Base-by-base conservation (phyloP, 92 coral and sea anemone species). In the Plumapathes pennacea region DNA sequence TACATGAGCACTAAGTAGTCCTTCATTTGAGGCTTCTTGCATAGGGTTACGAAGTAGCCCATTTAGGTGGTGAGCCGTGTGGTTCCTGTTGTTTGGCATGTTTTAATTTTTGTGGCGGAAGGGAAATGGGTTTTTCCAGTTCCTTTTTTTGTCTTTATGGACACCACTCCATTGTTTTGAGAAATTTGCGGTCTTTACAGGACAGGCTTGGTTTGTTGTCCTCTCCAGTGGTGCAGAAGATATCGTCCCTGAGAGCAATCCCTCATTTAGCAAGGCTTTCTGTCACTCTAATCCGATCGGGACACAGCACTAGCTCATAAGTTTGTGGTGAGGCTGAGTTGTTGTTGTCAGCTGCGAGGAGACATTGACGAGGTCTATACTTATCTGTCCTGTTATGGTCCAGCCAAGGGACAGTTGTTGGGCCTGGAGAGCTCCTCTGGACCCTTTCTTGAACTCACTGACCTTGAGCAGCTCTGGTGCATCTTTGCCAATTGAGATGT, bases 151-250 rank as follows among this genome's bases (percentile, higher is more conserved):
- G 18, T 41, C 21, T 2, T 6, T 41, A 24, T 41, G 47, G 47
- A 24, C 47, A 11, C 21, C 20, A 24, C 17, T 41, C 47, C 47
- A 41, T 41, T 0, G 0, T 3, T 1, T 12, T 10, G 1, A 41
- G 4, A 2, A 41, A 41, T 10, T 3, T 41, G 9, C 47, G 15
- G 4, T 41, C 47, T 55, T 55, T 46, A 11, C 30, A 55, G 62
- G 62, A 55, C 14, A 55, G 22, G 62, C 62, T 11, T 6, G 62
- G 62, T 14, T 36, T 29, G 43, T 53, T 34, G 46, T 55, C 62
- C 62, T 55, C 62, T 12, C 38, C 11, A 9, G 62, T 55, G 11
- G 38, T 28, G 62, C 44, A 18, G 3, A 33, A 55, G 6, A 55
- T 46, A 32, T 54, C 12, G 14, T 55, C 11, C 2, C 25, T 55